These are phyloP conservation scores for Pygoscelis antarcticus DNA, from an alignment of 2,113 vertebrate genomes.

Conservation along the genomic window DNA sequence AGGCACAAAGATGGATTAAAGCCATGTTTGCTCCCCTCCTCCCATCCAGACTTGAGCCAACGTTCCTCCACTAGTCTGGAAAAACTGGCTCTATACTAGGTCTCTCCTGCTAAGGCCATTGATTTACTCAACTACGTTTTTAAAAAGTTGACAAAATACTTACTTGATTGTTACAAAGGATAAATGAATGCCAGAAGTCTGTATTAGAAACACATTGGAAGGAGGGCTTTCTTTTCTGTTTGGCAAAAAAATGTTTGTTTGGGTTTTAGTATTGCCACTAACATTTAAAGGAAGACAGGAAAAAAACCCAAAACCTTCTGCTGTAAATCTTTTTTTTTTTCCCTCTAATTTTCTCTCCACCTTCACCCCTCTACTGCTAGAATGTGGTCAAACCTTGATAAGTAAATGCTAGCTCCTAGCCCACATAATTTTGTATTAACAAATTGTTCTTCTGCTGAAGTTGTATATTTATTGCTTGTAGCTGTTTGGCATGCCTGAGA, in stretches of 20 bases:
- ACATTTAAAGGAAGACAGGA: not conserved
- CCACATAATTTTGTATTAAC: not conserved
- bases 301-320: not conserved
- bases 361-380: not conserved
- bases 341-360: not conserved
- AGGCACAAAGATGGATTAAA: constrained; percentile 61
- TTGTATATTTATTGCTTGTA: not conserved
- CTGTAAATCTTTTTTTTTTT: not conserved
- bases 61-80: constrained; percentile 27
- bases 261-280: not conserved
- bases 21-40: constrained; percentile 58
- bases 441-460: not conserved
- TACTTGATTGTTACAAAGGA: constrained; percentile 42
- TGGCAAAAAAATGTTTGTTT: constrained; percentile 28
- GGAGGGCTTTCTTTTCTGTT: constrained; percentile 2
- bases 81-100: constrained; percentile 44
- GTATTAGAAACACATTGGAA: constrained; percentile 63
- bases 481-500: not conserved
- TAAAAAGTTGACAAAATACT: constrained; percentile 44
- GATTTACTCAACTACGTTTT: constrained; percentile 57
- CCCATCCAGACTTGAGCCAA: constrained; percentile 37
- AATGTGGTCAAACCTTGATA: not conserved
- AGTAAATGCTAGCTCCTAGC: not conserved
- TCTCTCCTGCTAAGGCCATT: constrained; percentile 60
- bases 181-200: constrained; percentile 54